Conservation (phyloP, 2,888 invertebrate species). For the Cephus pygmeus region DNA sequence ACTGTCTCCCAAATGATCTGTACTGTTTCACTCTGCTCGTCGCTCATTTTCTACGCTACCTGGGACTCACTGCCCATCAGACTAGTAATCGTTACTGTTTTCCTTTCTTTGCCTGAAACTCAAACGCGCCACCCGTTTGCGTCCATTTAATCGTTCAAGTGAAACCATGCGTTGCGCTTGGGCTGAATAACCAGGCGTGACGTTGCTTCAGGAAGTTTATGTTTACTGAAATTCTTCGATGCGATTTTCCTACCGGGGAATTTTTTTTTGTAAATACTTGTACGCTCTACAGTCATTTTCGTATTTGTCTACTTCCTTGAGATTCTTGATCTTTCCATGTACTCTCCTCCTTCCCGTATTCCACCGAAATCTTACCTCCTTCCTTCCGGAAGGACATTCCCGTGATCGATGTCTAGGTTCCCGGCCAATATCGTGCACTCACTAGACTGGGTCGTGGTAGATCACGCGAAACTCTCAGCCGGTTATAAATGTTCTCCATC, state of each 20-base stretch:
- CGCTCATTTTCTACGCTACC: too few relatives aligned
- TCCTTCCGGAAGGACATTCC: background rate
- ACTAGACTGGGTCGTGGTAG: background rate
- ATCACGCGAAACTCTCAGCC: conserved; percentile 1
- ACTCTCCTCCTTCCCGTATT: background rate
- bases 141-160: background rate
- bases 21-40: too few relatives aligned
- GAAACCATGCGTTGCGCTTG: background rate
- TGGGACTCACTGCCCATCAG: too few relatives aligned
- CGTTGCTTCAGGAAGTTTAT: background rate
- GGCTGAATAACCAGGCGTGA: background rate
- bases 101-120: too few relatives aligned
- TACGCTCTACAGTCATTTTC: background rate
- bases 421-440: background rate
- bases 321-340: background rate
- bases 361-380: background rate
- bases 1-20: too few relatives aligned
- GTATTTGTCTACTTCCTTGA: background rate
- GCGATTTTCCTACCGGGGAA: background rate
- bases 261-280: background rate
- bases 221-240: background rate
- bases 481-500: conserved; percentile 5
- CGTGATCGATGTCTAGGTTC: background rate
- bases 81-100: too few relatives aligned
- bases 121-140: too few relatives aligned